Base-by-base conservation (phyloP, 2,888 invertebrate genomes). In the Lasioglossum oenotherae region DNA sequence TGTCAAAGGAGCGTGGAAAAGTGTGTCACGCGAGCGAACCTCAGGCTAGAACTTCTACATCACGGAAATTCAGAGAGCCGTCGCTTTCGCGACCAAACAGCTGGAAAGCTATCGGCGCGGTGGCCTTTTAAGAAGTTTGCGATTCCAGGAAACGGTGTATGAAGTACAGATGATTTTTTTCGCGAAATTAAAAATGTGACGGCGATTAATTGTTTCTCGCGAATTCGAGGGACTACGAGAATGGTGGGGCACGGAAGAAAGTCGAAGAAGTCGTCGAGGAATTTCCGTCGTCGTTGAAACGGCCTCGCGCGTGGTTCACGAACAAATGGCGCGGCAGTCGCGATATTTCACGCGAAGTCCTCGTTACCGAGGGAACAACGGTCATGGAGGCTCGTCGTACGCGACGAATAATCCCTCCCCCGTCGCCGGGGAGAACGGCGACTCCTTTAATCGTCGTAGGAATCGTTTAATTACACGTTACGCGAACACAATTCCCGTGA, bases 1-100 rank as follows among this genome's bases (percentile, higher is more conserved):
- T 79, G 88, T 88, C 91, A 83, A 87, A 86, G 83, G 80, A 84
- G 82, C 78, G 86, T 81, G 87, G 84, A 90, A 90, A 91, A 91
- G 79, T 87, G 86, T 91, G 91, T 90, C 91, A 91, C 90, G 91
- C 90, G 84, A 91, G 69, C 82, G 73, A 64, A 86, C 77, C 78
- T 14, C 69, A 53, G 76, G 86, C 81, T 64, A 85, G 78, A 78
- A 81, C 46, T 75, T 78, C 77, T 60, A 53, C 74, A 74, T 79
- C 85, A 78, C 87, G 85, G 76, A 86, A 89, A 81, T 78, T 82
- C 81, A 81, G 81, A 64, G 80, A 64, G 80, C 46, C 79, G 81
- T 82, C 74, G 77, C 73, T 74, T 64, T 84, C 76, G 57, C 57
- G 75, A 72, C 67, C 84, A 57, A 57, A 76, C 85, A 75, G 80